Base-by-base conservation (phyloP, 1,140 invertebrate species). In the Patella vulgata region DNA sequence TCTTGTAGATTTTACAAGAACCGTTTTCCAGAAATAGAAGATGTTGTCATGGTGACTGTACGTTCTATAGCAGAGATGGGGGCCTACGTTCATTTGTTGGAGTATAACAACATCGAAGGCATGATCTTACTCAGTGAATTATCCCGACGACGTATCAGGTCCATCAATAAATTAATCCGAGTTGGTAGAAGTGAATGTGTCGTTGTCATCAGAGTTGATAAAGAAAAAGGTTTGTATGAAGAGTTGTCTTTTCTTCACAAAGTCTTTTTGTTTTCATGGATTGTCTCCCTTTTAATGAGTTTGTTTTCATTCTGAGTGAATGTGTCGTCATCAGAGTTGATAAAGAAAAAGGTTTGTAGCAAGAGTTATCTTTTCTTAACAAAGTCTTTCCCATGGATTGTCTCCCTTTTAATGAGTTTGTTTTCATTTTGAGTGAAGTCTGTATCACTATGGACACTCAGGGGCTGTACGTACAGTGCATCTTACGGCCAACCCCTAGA, bases 21-120 rank as follows among this genome's bases (percentile, higher is more conserved):
- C 84, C 95, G 94, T 79, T 99, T 97, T 87, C 98, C 98, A 0
- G 97, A 99, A 83, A 90, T 98, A 33, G 97, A 99, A 76, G 98
- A 99, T 90, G 96, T 99, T 31, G 97, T 99, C 12, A 98, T 99
- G 96, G 97, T 99, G 4, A 99, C 97, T 83, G 97, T 99, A 1
- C 88, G 94, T 17, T 94, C 94, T 68, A 99, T 99, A 74, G 97
- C 96, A 36, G 97, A 99, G 87, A 99, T 99, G 97, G 98, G 98
- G 62, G 97, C 97, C 5, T 99, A 99, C 84, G 98, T 99, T 3
- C 93, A 97, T 83, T 86, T 99, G 50, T 85, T 99, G 53, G 97
- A 99, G 86, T 99, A 99, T 81, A 98, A 99, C 83, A 97, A 98
- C 77, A 99, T 98, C 66, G 97, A 99, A 85, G 97, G 97, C 72